Conservation (phyloP, 2,797 vertebrate species). For the Gymnocypris eckloni region DNA sequence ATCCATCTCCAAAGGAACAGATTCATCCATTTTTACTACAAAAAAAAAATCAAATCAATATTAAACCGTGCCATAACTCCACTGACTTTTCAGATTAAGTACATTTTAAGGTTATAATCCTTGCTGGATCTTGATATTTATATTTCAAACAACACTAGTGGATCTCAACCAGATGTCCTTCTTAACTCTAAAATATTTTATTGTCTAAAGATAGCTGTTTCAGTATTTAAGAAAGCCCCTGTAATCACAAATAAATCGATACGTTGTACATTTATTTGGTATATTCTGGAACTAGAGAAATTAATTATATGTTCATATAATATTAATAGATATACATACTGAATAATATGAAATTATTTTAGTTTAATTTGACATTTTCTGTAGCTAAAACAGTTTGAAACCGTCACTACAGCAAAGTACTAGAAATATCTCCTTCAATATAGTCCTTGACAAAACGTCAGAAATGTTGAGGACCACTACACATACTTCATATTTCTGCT, state of each 20-base stretch:
- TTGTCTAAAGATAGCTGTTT: not conserved
- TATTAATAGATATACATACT: no score
- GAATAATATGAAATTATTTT: not conserved
- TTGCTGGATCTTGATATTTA: not conserved
- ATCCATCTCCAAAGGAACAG: slow-evolving; percentile 90
- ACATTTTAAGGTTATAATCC: not conserved
- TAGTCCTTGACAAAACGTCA: not conserved
- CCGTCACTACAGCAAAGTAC: not conserved
- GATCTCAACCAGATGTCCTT: not conserved
- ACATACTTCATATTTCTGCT: not conserved
- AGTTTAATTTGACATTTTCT: not conserved
- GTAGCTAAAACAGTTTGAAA: no score
- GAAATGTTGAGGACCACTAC: not conserved
- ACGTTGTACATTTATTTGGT: no score
- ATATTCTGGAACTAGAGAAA: not conserved
- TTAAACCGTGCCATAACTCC: not conserved
- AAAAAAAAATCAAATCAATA: not conserved
- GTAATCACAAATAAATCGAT: not conserved
- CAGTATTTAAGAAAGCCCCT: not conserved
- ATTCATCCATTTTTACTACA: slow-evolving; percentile 92
- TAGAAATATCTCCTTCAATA: not conserved
- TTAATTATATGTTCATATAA: not conserved
- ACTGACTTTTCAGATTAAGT: not conserved
- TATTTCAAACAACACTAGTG: not conserved
- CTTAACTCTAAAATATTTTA: not conserved